Percentiles rank a stretch among this genome's conserved stretches.
phyloP scores from a whole-genome alignment of 2,797 vertebrate species.

The Mus caroli region DNA sequence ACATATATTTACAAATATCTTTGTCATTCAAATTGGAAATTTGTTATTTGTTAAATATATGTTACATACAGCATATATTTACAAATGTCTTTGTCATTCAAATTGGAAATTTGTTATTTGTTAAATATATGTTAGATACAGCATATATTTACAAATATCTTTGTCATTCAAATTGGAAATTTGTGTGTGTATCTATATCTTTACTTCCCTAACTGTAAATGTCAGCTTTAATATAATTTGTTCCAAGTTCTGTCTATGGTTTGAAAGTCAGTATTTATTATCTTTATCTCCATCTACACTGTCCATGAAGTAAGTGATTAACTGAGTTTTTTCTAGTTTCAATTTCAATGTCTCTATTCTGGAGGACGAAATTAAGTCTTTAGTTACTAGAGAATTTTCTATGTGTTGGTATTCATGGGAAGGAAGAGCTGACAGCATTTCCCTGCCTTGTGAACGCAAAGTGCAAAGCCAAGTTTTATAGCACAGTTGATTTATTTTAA shows the following conservation, averaged over 20 bases:
- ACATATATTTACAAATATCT: not conserved
- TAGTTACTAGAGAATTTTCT: conserved; percentile 1
- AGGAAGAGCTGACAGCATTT: not conserved
- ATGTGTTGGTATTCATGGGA: not conserved
- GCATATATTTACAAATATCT: not conserved
- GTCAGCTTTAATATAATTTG: conserved; percentile 51
- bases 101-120: too few species aligned
- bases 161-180: not conserved
- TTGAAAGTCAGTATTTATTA: conserved; percentile 37
- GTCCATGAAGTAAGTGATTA: not conserved
- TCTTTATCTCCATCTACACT: not conserved
- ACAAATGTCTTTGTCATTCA: too few species aligned
- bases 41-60: too few species aligned
- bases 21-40: not conserved
- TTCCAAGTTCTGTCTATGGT: not conserved
- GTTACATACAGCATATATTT: too few species aligned
- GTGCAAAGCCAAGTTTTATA: not conserved
- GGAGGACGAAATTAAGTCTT: conserved; percentile 1
- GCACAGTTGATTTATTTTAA: not conserved
- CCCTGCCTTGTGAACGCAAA: not conserved
- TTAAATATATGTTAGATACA: not conserved
- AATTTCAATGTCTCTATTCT: conserved; percentile 17
- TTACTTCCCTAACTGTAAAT: not conserved
- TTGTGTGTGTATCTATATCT: not conserved
- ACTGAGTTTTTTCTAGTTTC: not conserved